Conservation (phyloP, 2,797 vertebrate species). For the Hephaestus fuliginosus region DNA sequence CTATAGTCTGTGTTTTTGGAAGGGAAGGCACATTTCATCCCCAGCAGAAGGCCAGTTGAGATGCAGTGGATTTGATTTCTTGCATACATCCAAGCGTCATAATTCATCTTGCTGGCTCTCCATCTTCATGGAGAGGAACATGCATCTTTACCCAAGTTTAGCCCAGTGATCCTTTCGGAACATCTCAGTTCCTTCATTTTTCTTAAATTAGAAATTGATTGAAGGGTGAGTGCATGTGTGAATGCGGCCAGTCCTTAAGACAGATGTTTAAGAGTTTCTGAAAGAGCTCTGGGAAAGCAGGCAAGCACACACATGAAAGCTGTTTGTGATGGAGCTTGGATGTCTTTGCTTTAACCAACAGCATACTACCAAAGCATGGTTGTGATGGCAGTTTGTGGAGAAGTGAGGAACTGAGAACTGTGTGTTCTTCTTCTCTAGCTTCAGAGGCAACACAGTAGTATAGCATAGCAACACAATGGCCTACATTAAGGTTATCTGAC, state of each 20-base stretch:
- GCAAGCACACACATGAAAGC: constrained; percentile 39
- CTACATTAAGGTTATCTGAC: background rate
- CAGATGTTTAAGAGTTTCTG: constrained; percentile 20
- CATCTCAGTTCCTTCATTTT: constrained; percentile 26
- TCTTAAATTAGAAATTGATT: constrained; percentile 13
- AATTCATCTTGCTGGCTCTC: background rate
- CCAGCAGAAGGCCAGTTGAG: background rate
- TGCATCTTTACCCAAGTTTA: constrained; percentile 5
- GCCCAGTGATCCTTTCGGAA: constrained; percentile 1
- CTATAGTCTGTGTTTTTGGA: background rate
- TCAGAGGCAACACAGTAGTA: background rate
- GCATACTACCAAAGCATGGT: background rate
- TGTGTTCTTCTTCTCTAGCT: background rate
- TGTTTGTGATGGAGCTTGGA: constrained; percentile 17
- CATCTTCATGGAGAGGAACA: constrained; percentile 1
- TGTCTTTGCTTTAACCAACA: constrained; percentile 16
- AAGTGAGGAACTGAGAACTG: background rate
- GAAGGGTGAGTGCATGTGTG: constrained; percentile 17
- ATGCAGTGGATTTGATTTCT: constrained; percentile 3
- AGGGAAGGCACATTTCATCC: constrained; percentile 19
- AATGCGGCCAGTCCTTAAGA: constrained; percentile 8
- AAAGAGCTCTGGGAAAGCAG: constrained; percentile 28
- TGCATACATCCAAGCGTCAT: background rate
- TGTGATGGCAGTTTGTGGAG: constrained; percentile 9
- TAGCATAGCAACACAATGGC: background rate